Evolutionary conservation across 2,113 vertebrate species (phyloP), one percentile per base, ranked within the genome.

Genomic region (Odobenus rosmarus): DNA sequence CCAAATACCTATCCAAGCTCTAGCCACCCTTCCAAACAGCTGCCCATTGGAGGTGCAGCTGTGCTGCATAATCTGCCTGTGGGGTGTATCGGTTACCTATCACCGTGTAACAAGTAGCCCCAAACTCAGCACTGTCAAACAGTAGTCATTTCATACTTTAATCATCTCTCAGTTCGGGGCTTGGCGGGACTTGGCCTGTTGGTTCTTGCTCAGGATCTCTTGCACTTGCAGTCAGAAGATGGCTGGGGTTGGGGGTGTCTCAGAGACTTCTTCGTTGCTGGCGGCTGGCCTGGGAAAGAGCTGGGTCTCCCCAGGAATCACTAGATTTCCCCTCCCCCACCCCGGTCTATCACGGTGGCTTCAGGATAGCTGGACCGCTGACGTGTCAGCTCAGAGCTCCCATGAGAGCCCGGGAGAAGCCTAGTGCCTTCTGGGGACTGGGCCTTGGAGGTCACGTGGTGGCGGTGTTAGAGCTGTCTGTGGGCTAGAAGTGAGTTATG

Each of bases 1-100:
- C 59, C 57, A 95, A 55, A 36, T 12, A 72, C 16, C 3, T 77
- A 7, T 31, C 14, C 42, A 77, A 28, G 42, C 42, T 77, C 72
- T 49, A 77, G 74, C 74, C 7, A 8, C 42, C 26, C 16, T 67
- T 19, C 79, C 39, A 57, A 82, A 62, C 31, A 93, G 61, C 14
- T 64, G 85, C 13, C 61, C 18, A 1, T n/a, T n/a, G 10, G 39
- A 53, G 53, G n/a, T 42, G 7, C 31, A 21, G 39, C 59, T 82
- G 6, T 13, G 3, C 55, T 15, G 10, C 24, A 2, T 24, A 12
- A 4, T 61, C 24, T 46, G 28, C 71, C 42, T 16, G 14, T 0
- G 4, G 4, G 13, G 21, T 49, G n/a, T 79, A 14, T 84, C 28
- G 0, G 31, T 55, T 59, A 46, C 42, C 26, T 24, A 3, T 89